phyloP scores from a whole-genome alignment of 2,113 vertebrate species.

The Pachyramphus minor region DNA sequence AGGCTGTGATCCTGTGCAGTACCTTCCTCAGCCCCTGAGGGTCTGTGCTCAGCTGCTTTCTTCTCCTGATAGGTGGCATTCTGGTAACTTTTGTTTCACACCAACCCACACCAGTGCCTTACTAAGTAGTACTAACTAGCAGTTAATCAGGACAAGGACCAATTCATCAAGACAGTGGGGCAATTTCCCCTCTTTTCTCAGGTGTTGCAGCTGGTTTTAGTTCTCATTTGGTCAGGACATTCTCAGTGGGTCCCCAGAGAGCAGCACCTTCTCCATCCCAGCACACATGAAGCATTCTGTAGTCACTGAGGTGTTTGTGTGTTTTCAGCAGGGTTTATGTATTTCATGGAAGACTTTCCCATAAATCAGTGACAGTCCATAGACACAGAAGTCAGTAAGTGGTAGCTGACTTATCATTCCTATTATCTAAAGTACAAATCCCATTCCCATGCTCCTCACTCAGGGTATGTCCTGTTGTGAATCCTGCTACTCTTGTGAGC shows the following conservation, averaged over 20 bases:
- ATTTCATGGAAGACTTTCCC: background rate
- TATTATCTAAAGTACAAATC: too few relatives aligned
- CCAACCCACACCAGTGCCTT: background rate
- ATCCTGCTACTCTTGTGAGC: background rate
- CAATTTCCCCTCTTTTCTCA: background rate
- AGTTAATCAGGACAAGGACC: background rate
- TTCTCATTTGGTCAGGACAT: background rate
- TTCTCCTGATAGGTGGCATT: background rate
- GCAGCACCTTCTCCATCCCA: background rate
- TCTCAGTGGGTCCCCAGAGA: background rate
- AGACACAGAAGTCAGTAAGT: background rate
- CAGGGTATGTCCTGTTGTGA: background rate
- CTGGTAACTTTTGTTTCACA: background rate
- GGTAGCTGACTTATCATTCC: background rate
- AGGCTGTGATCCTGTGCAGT: background rate
- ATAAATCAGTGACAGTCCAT: background rate
- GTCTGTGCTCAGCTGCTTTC: background rate
- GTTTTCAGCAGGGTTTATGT: background rate
- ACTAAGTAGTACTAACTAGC: background rate
- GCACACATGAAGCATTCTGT: background rate
- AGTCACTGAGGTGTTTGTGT: background rate
- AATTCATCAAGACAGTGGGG: background rate
- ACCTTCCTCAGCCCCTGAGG: rapidly evolving
- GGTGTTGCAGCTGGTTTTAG: background rate
- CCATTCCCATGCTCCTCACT: background rate